phyloP scores from a whole-genome alignment of 1,140 invertebrate species.

The Glomeris maerens region DNA sequence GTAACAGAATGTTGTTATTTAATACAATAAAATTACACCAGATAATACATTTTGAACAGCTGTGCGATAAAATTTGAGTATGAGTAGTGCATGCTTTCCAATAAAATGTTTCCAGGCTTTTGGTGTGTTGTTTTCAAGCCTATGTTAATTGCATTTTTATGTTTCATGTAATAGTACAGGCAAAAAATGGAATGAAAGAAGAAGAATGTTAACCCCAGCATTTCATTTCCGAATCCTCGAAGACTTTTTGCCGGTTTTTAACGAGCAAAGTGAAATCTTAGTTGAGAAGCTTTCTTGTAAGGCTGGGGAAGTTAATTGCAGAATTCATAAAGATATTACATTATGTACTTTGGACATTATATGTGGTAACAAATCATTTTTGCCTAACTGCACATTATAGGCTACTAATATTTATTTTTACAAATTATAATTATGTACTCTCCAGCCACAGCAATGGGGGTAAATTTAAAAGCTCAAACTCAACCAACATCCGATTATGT shows the following conservation, averaged over 20 bases:
- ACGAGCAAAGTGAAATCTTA: conserved; percentile 53
- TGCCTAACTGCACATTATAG: conserved; percentile 24
- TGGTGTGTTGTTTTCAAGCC: too few species aligned
- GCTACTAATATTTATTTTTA: too few species aligned
- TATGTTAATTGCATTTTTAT: too few species aligned
- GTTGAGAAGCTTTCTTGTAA: conserved; percentile 34
- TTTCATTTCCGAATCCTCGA: conserved; percentile 82
- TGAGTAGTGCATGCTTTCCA: too few species aligned
- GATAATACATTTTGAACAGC: too few species aligned
- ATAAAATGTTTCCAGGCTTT: too few species aligned
- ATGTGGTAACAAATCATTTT: conserved; percentile 34
- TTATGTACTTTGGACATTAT: conserved; percentile 42
- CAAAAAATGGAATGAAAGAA: too few species aligned
- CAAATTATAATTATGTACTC: neutral
- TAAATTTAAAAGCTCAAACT: conserved; percentile 49
- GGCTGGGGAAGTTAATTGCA: conserved; percentile 32
- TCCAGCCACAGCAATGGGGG: conserved; percentile 71
- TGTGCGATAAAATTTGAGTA: too few species aligned
- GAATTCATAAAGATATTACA: conserved; percentile 37
- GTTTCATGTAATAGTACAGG: too few species aligned
- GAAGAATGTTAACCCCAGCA: conserved; percentile 78
- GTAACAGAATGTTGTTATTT: too few species aligned
- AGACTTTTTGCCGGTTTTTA: conserved; percentile 66
- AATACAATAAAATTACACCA: too few species aligned
- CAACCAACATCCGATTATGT: conserved; percentile 57